Evolutionary conservation across 2,113 vertebrate genomes (phyloP).

Genomic region (Phyllostomus discolor): DNA sequence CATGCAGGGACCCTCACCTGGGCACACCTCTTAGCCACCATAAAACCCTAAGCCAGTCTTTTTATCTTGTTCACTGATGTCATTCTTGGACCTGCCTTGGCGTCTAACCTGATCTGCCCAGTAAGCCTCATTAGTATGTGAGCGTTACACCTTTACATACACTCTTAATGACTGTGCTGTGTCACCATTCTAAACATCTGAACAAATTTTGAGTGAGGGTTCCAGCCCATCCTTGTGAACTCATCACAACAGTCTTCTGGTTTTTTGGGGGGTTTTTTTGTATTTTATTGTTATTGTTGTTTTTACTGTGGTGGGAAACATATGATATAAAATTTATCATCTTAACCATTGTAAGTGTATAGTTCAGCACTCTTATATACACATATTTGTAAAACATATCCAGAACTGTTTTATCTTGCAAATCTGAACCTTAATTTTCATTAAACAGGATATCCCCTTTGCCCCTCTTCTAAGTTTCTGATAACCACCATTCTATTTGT

Average conservation of each 20-base stretch:
- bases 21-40: rapidly evolving
- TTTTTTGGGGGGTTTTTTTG: not conserved
- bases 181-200: not conserved
- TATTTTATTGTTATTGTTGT: not conserved
- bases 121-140: not conserved
- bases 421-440: not conserved
- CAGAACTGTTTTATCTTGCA: not conserved
- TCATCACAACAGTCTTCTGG: not conserved
- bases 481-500: not conserved
- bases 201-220: not conserved
- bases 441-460: not conserved
- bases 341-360: not conserved
- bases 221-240: not conserved
- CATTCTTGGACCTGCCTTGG: not conserved
- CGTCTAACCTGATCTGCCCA: not conserved
- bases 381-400: not conserved
- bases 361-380: not conserved
- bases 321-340: not conserved
- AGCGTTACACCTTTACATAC: not conserved
- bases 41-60: not conserved
- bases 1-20: not conserved
- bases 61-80: not conserved
- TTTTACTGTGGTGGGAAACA: not conserved
- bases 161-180: not conserved
- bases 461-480: not conserved